These are phyloP conservation scores for Dicyrtomina minuta DNA, from an alignment of 2,888 invertebrate species.

Conservation along the genomic window DNA sequence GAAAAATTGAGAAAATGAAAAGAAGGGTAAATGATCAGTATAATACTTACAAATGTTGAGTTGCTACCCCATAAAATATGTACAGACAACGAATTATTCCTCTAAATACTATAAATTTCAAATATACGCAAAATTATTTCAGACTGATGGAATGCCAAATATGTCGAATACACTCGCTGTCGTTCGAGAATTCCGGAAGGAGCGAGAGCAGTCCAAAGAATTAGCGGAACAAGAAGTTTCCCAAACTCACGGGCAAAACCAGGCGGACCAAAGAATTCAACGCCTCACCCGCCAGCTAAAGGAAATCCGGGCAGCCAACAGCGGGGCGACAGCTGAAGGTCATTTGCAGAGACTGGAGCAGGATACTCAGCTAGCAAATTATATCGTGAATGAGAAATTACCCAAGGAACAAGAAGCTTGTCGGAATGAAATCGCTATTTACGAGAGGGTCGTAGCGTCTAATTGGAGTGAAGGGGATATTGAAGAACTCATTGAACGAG, in stretches of 20 bases:
- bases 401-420: constrained; percentile 69
- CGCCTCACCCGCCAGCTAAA: constrained; percentile 70
- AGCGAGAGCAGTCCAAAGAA: constrained; percentile 64
- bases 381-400: constrained; percentile 75
- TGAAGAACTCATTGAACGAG: constrained; percentile 66
- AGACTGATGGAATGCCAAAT: constrained; percentile 68
- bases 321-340: constrained; percentile 65
- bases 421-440: constrained; percentile 68
- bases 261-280: constrained; percentile 61
- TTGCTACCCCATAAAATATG: no score
- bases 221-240: constrained; percentile 63
- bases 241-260: constrained; percentile 61
- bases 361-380: constrained; percentile 72
- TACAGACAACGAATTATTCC: neutral
- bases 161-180: constrained; percentile 66
- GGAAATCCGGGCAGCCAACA: constrained; percentile 62
- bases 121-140: constrained; percentile 38
- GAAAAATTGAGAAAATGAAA: constrained; percentile 64
- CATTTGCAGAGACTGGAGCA: constrained; percentile 73
- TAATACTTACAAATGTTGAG: no score
- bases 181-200: constrained; percentile 61
- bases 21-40: constrained; percentile 58
- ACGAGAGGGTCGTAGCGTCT: constrained; percentile 68
- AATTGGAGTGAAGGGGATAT: constrained; percentile 68
- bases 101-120: no score